Evolutionary conservation across 2,113 vertebrate genomes (phyloP), one percentile per base, ranked within the genome.

Genomic region (Sander lucioperca): DNA sequence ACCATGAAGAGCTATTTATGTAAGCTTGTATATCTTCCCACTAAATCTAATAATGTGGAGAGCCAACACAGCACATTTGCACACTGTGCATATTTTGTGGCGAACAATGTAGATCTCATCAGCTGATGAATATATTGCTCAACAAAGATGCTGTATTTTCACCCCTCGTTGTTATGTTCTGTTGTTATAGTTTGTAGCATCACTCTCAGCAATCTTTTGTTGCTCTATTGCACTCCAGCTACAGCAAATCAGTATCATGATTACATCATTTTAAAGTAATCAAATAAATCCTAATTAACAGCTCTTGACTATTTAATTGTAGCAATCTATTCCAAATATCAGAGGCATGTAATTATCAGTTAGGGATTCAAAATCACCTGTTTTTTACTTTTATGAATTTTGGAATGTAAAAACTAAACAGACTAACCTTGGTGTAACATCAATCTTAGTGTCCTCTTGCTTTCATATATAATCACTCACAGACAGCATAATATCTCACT

Each of bases 31-130:
- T 61, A 57, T 69, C 51, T 14, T 69, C 19, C 30, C 18, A 43
- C 33, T 23, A 74, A 77, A 84, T 82, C 73, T 30, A 80, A 89
- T 86, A 50, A 78, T 6, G 18, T 33, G 14, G 15, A 6, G 9
- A 62, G 75, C 45, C 21, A 27, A 50, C 59, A 2, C 45, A 54
- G 59, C 66, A 79, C 47, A 77, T 74, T 76, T 73, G 54, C 70
- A 59, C 39, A 0, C 51, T 54, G 7, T 77, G 63, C 51, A 75
- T 54, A 71, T 71, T 84, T 74, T 68, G 13, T 68, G 47, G 33
- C 66, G 57, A 80, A 21, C 30, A 63, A 57, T 3, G 51, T 33
- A 47, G 71, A 83, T 86, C 21, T n/a, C n/a, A n/a, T n/a, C n/a
- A n/a, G n/a, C n/a, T n/a, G n/a, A n/a, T n/a, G n/a, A 48, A 27